Conservation (phyloP, 1,140 invertebrate genomes). For the Diprion similis region DNA sequence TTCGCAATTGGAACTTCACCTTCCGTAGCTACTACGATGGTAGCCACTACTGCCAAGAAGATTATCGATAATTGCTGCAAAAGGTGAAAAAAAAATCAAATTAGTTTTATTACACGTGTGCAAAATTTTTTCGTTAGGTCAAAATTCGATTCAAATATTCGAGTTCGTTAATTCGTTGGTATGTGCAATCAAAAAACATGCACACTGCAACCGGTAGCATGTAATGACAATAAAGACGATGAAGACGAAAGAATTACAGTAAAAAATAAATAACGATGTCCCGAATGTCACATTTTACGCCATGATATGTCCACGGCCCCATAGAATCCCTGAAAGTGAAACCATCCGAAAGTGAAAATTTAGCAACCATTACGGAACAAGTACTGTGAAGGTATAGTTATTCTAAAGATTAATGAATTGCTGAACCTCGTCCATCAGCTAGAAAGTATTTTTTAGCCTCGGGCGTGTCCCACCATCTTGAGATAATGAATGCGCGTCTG, state of each 20-base stretch:
- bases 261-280: not conserved
- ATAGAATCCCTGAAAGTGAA: not conserved
- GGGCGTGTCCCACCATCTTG: constrained; percentile 1
- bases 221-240: not conserved
- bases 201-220: too few species aligned
- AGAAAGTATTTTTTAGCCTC: not conserved
- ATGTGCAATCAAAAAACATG: too few species aligned
- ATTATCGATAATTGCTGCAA: constrained; percentile 34
- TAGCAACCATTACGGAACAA: not conserved
- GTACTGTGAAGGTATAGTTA: not conserved
- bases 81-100: not conserved
- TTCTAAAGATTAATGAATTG: not conserved
- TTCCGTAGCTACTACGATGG: constrained; percentile 33
- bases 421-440: not conserved
- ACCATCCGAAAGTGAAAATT: not conserved
- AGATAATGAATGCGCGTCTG: not conserved
- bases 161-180: too few species aligned
- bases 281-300: too few species aligned
- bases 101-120: not conserved
- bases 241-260: not conserved
- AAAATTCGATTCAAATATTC: not conserved
- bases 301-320: not conserved
- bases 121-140: not conserved
- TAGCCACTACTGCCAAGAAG: constrained; percentile 28
- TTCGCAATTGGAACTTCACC: constrained; percentile 25